Base-by-base conservation (phyloP, 1,140 invertebrate species). In the Hormaphis cornu region DNA sequence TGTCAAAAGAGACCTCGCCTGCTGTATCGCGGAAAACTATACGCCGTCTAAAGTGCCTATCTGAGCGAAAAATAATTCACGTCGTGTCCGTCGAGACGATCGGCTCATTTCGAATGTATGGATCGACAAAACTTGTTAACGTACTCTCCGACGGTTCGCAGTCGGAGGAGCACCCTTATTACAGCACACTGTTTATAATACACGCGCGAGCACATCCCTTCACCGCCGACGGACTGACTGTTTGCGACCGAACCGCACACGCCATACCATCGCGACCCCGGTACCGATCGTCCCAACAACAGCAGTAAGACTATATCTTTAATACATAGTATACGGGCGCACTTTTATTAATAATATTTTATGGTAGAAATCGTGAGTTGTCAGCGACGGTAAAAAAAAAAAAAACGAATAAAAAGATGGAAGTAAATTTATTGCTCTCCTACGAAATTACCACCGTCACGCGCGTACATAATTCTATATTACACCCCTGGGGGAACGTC, bases 341-440 rank as follows among this genome's bases (percentile, higher is more conserved):
- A n/a, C n/a, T n/a, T n/a, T n/a, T n/a, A n/a, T n/a, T n/a, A n/a
- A n/a, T n/a, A n/a, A n/a, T n/a, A n/a, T n/a, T n/a, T n/a, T n/a
- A n/a, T n/a, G n/a, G n/a, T n/a, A n/a, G n/a, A n/a, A n/a, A 48
- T 66, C 61, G 61, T 66, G 61, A 66, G 61, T 66, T 66, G 61
- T 66, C 61, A 66, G 61, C 61, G 14, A 66, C 44, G 18, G 42
- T 66, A 66, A 66, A 66, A 63, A 66, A 66, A n/a, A n/a, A n/a
- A n/a, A n/a, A n/a, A n/a, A n/a, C n/a, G n/a, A n/a, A n/a, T n/a
- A n/a, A n/a, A n/a, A n/a, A n/a, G n/a, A n/a, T n/a, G n/a, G n/a
- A n/a, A n/a, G n/a, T n/a, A n/a, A n/a, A n/a, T n/a, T n/a, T 66
- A 66, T 66, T 50, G 30, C 26, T 20, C n/a, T 66, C 18, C 18